Evolutionary conservation across 1,140 invertebrate genomes (phyloP), one percentile per base, ranked within the genome.

Genomic region (Andrena cerasifolii): DNA sequence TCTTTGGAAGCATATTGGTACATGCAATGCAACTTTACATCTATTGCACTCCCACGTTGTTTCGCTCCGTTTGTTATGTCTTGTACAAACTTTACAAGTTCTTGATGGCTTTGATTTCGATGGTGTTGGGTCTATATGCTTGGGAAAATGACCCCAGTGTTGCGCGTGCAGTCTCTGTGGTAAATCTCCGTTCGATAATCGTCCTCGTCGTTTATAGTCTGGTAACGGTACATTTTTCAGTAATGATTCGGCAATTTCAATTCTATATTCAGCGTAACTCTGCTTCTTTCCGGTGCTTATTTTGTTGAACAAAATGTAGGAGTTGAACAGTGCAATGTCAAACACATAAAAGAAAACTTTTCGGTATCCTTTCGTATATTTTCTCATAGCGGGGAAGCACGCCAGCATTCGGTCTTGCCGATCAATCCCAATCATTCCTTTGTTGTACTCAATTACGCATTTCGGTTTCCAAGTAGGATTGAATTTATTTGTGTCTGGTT

Each of bases 341-440:
- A 71, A 71, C 24, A 78, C 31, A 28, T 78, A 71, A 65, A 71
- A 71, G 43, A 75, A 68, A 71, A 53, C 63, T 70, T 65, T 75
- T 68, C 36, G 31, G 14, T 72, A 78, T 28, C 61, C 75, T 51
- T 78, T 82, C 67, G 67, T 65, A 12, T 65, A 68, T 53, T 82
- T 78, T 16, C 68, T 74, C 67, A 82, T 78, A 16, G 74, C 21
- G 16, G 80, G 71, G 56, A 82, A 82, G 28, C 54, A 79, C n/a
- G 71, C 62, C n/a, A 75, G 56, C 16, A 82, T 73, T 74, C 80
- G 71, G 7, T 82, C 68, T 62, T 82, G 70, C 1, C 8, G 31
- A 67, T 82, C 68, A 61, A 79, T 58, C 63, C 80, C 76, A 21
- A 16, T 67, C 80, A 82, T 82, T 33, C 76, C 76, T 0, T 61